Evolutionary conservation across 2,888 invertebrate species (phyloP).

Genomic region (Thera obeliscata): DNA sequence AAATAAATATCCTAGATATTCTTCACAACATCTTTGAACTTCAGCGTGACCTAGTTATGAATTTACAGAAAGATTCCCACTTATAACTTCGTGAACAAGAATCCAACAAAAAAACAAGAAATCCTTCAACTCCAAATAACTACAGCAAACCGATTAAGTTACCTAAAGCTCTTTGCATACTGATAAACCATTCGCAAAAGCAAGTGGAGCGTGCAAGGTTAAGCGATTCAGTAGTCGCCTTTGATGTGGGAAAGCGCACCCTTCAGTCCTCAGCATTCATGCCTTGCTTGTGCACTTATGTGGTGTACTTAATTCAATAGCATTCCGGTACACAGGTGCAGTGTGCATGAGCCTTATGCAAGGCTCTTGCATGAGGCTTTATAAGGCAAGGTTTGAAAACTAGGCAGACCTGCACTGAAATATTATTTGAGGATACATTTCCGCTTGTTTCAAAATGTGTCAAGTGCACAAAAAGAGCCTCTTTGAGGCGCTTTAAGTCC

Average conservation of each 20-base stretch:
- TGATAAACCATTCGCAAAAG: slow-evolving; percentile 28
- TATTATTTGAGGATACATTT: too few species aligned
- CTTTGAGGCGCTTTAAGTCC: too few species aligned
- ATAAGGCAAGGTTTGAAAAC: not conserved
- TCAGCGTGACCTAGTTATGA: not conserved
- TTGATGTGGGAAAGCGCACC: slow-evolving; percentile 40
- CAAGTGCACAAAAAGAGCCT: too few species aligned
- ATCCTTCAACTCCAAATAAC: slow-evolving; percentile 9
- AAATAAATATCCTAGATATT: too few species aligned
- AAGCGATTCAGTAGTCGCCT: slow-evolving; percentile 39
- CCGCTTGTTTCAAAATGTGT: too few species aligned
- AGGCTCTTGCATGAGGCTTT: not conserved
- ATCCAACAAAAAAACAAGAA: slow-evolving; percentile 11
- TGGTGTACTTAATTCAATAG: slow-evolving; percentile 35
- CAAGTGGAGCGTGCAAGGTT: slow-evolving; percentile 42
- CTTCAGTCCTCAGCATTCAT: slow-evolving; percentile 11
- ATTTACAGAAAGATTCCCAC: not conserved
- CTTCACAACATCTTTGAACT: not conserved
- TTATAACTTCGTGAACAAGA: not conserved
- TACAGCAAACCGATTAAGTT: slow-evolving; percentile 34
- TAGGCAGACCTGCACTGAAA: too few species aligned
- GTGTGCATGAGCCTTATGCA: slow-evolving; percentile 25
- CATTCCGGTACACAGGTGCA: slow-evolving; percentile 30
- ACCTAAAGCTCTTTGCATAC: slow-evolving; percentile 36
- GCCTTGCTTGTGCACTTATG: slow-evolving; percentile 34